Conservation (phyloP, 2,113 vertebrate species). For the Leucopsar rothschildi region DNA sequence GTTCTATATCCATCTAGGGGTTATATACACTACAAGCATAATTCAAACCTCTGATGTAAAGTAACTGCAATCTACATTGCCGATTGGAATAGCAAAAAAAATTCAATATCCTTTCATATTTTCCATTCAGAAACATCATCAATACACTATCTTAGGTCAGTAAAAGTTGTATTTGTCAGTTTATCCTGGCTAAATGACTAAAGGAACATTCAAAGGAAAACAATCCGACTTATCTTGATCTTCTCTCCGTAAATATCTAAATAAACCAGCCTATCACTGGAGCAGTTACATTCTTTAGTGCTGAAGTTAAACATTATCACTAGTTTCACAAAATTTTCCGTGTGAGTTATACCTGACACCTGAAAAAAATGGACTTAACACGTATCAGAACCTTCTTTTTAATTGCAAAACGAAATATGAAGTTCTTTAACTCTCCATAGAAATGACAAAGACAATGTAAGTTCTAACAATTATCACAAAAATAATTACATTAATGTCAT, state of each 20-base stretch:
- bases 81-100: neutral
- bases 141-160: neutral
- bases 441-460: neutral
- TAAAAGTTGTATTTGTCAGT: slow-evolving; percentile 1
- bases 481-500: neutral
- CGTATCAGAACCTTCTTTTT: neutral
- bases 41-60: neutral
- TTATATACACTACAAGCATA: neutral
- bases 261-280: neutral
- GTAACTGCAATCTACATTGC: neutral
- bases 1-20: neutral
- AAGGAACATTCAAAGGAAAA: slow-evolving; percentile 23
- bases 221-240: neutral
- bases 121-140: neutral
- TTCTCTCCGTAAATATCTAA: neutral
- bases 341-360: neutral
- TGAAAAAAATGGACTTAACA: neutral
- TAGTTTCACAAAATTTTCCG: neutral
- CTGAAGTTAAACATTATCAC: neutral
- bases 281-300: neutral
- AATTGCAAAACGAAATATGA: neutral
- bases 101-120: neutral
- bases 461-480: neutral
- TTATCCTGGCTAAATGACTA: slow-evolving; percentile 1
- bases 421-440: neutral